Evolutionary conservation across 2,888 invertebrate species (phyloP).

Genomic region (Lypha dubia): DNA sequence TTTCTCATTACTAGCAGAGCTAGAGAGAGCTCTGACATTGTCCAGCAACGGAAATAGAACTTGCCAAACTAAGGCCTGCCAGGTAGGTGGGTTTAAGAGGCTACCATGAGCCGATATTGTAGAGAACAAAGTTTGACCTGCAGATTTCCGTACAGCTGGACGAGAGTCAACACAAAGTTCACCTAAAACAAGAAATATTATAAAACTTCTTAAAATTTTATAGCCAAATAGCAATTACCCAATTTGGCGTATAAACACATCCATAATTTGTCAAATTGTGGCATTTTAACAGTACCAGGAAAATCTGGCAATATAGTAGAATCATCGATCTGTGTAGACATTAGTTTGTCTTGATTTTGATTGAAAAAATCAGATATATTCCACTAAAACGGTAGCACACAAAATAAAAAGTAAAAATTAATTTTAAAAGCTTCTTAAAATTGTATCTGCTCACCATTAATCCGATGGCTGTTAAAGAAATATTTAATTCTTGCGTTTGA

Average conservation of each 20-base stretch:
- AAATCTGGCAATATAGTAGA: slow-evolving; percentile 92
- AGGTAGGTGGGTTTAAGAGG: slow-evolving; percentile 92
- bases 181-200: slow-evolving; percentile 81
- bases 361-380: slow-evolving; percentile 99
- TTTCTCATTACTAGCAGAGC: slow-evolving; percentile 86
- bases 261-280: slow-evolving; percentile 96
- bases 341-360: slow-evolving; percentile 95
- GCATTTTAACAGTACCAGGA: slow-evolving; percentile 92
- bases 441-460: slow-evolving; percentile 89
- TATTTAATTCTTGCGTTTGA: slow-evolving; percentile 98
- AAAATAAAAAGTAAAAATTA: slow-evolving; percentile 73
- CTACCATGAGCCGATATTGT: slow-evolving; percentile 98
- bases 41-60: slow-evolving; percentile 97
- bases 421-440: background rate
- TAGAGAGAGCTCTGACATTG: slow-evolving; percentile 90
- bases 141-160: slow-evolving; percentile 98
- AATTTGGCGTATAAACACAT: slow-evolving; percentile 96
- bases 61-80: slow-evolving; percentile 97
- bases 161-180: slow-evolving; percentile 97
- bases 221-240: slow-evolving; percentile 79
- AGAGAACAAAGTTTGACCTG: slow-evolving; percentile 98
- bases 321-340: slow-evolving; percentile 89
- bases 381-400: slow-evolving; percentile 91
- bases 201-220: background rate
- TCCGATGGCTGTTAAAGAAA: slow-evolving; percentile 97